These are phyloP conservation scores for Sapayoa aenigma DNA, from an alignment of 2,113 vertebrate species.

Conservation along the genomic window DNA sequence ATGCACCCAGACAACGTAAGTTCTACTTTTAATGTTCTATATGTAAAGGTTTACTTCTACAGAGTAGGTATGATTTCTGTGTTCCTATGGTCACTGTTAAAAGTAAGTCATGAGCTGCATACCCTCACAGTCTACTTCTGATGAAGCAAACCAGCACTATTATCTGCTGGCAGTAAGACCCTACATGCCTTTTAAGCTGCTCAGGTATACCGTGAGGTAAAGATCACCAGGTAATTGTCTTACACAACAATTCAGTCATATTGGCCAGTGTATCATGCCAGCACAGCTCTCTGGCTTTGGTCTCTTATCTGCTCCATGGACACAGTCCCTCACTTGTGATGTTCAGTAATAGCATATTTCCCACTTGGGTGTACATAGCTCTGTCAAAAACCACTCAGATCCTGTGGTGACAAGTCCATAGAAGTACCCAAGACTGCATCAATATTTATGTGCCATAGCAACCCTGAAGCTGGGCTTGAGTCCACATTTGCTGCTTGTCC, in stretches of 20 bases:
- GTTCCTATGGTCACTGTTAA: background rate
- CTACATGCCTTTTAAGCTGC: background rate
- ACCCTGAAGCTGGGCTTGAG: background rate
- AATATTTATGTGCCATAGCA: background rate
- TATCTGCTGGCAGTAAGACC: background rate
- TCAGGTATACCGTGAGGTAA: background rate
- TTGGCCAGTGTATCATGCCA: background rate
- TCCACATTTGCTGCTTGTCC: background rate
- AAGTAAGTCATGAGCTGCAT: background rate
- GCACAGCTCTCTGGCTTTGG: background rate
- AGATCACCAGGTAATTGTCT: background rate
- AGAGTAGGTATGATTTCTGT: background rate
- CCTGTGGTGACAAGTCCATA: background rate
- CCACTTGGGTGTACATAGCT: background rate
- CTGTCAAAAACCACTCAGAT: background rate
- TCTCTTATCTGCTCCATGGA: background rate
- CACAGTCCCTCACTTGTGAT: background rate
- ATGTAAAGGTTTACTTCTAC: background rate
- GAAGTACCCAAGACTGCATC: background rate
- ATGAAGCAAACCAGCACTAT: background rate
- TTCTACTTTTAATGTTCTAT: background rate
- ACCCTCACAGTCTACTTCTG: background rate
- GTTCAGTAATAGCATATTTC: background rate
- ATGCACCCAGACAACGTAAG: background rate
- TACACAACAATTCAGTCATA: background rate